Percentiles rank a stretch among this genome's conserved stretches.
Conservation (phyloP, 2,888 invertebrate genomes). For the Pseudococcus jackbeardsleyi region DNA sequence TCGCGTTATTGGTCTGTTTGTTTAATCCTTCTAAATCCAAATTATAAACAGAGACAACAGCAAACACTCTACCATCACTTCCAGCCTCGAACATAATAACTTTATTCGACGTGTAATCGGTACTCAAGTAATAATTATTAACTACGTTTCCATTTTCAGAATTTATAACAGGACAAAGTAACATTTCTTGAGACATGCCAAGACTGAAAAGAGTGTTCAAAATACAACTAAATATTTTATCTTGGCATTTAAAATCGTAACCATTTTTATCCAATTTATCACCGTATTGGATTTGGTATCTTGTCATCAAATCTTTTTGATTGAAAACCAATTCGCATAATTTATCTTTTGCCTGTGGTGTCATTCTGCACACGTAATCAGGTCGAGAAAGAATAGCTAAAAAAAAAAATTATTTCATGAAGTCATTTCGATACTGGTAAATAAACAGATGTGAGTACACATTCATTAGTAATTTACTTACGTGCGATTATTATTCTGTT, state of each 20-base stretch:
- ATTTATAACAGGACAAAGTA: not conserved
- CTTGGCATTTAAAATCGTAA: not conserved
- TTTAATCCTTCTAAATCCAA: not conserved
- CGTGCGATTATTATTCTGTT: not conserved
- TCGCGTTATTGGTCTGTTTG: not conserved
- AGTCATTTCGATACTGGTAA: too few relatives aligned
- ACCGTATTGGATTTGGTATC: not conserved
- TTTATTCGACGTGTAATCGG: not conserved
- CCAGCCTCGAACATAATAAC: not conserved
- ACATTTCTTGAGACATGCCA: not conserved
- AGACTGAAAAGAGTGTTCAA: not conserved
- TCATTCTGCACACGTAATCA: not conserved
- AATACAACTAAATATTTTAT: not conserved
- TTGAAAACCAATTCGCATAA: not conserved
- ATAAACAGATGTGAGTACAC: too few relatives aligned
- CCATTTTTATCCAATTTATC: not conserved
- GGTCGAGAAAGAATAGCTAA: not conserved
- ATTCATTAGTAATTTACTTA: not conserved
- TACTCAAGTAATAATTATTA: not conserved
- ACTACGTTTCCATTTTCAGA: not conserved
- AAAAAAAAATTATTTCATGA: not conserved
- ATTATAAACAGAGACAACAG: not conserved
- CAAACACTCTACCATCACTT: not conserved
- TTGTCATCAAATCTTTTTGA: not conserved
- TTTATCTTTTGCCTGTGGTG: not conserved